phyloP scores from a whole-genome alignment of 1,140 invertebrate species.

The Drosophila cardini region DNA sequence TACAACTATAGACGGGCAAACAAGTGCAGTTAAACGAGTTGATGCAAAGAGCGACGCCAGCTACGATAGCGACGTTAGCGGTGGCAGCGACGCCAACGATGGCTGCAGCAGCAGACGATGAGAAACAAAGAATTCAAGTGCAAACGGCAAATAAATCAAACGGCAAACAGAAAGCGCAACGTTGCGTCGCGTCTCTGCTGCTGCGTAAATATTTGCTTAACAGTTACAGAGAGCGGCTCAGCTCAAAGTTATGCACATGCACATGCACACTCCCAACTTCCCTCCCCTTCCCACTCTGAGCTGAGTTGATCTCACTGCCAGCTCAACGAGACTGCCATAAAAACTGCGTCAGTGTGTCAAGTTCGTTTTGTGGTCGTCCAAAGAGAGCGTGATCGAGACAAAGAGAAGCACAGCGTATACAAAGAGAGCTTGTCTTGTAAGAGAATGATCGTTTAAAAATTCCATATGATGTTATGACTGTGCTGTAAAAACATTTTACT shows the following conservation, averaged over 20 bases:
- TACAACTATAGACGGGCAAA: conserved; percentile 39
- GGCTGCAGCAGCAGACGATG: conserved; percentile 39
- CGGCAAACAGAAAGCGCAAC: conserved; percentile 69
- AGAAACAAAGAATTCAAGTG: conserved; percentile 74
- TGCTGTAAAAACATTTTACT: neutral
- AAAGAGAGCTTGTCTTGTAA: conserved; percentile 22
- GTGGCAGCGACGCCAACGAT: neutral
- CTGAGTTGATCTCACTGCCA: conserved; percentile 6
- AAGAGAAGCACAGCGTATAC: conserved; percentile 18
- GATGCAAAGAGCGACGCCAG: conserved; percentile 22
- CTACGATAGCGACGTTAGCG: conserved; percentile 2
- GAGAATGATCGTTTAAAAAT: conserved; percentile 18
- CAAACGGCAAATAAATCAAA: conserved; percentile 81
- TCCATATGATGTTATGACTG: neutral
- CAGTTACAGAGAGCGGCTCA: conserved; percentile 59
- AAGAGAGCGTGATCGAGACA: conserved; percentile 17
- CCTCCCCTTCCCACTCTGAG: neutral
- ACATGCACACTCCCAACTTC: neutral
- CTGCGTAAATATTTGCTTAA: conserved; percentile 65
- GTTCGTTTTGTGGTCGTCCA: conserved; percentile 69
- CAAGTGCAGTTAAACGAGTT: conserved; percentile 80
- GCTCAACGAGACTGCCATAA: conserved; percentile 27
- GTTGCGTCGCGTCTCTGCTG: conserved; percentile 27
- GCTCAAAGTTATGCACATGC: conserved; percentile 27
- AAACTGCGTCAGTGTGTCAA: conserved; percentile 81